phyloP scores from a whole-genome alignment of 2,797 vertebrate genomes.

The Spea hammondii region DNA sequence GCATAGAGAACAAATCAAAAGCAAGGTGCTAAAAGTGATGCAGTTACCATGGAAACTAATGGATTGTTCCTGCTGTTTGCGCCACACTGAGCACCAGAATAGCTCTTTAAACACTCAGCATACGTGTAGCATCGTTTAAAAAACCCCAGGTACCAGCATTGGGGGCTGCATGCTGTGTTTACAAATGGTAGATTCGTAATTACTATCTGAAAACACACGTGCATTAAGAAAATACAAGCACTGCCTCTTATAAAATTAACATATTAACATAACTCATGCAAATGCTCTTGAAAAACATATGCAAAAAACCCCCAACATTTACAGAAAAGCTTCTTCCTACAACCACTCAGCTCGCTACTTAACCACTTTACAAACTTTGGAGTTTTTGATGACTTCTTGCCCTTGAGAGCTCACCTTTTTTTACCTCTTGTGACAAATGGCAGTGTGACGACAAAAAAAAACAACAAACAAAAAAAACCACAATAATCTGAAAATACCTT shows the following conservation, averaged over 20 bases:
- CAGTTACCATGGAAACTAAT: no score
- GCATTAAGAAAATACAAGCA: no score
- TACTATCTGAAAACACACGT: no score
- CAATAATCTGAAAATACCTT: conserved; percentile 87
- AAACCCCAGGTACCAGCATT: no score
- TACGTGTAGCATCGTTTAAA: no score
- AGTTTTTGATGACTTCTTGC: conserved; percentile 69
- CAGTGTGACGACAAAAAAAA: conserved; percentile 75
- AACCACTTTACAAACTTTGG: conserved; percentile 69
- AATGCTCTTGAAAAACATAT: background rate
- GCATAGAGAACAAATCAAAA: no score
- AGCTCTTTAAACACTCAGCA: no score
- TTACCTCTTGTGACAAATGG: conserved; percentile 80
- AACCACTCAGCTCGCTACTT: conserved; percentile 59
- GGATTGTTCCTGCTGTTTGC: no score
- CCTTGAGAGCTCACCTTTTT: conserved; percentile 88
- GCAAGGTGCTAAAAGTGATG: no score
- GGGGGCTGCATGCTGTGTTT: no score
- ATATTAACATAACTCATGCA: background rate
- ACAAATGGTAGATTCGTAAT: no score
- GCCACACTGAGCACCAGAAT: no score
- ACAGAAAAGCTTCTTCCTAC: background rate
- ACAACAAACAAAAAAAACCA: conserved; percentile 64
- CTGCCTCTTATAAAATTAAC: background rate
- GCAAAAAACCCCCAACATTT: background rate